Percentiles rank a stretch among this genome's conserved stretches.
These are phyloP conservation scores for Masnerella sp. DNA, from an alignment of 2,888 invertebrate species.

Conservation along the genomic window DNA sequence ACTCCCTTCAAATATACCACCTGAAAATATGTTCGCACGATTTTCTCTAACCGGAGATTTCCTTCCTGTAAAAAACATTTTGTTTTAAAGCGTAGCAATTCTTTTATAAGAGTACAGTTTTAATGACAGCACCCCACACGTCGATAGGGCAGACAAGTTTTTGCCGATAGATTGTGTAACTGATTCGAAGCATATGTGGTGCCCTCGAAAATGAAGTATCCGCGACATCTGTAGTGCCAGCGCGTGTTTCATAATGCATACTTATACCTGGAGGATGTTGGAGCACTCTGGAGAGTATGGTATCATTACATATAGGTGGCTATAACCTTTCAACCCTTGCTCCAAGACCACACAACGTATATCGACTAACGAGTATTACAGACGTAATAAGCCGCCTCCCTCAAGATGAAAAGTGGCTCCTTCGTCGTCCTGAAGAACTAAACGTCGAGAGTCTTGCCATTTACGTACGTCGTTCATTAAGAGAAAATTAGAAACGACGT, in stretches of 20 bases:
- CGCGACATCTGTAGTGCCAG: conserved; percentile 74
- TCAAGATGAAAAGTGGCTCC: conserved; percentile 44
- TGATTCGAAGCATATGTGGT: conserved; percentile 75
- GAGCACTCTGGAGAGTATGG: conserved; percentile 54
- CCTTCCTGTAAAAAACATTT: no score
- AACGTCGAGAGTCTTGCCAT: conserved; percentile 50
- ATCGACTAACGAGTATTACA: conserved; percentile 64
- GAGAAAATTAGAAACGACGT: no score
- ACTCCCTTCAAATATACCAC: no score
- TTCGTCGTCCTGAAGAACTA: conserved; percentile 54
- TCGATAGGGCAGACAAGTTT: conserved; percentile 27
- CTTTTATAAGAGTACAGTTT: no score
- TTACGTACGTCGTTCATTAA: no score
- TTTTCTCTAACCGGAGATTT: no score
- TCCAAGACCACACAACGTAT: conserved; percentile 65
- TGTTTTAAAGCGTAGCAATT: no score
- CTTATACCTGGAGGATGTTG: conserved; percentile 65
- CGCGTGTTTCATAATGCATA: conserved; percentile 77
- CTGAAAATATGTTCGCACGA: no score
- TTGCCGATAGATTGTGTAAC: conserved; percentile 65
- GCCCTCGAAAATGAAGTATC: conserved; percentile 68
- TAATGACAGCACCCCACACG: conserved; percentile 29
- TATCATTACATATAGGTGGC: conserved; percentile 62
- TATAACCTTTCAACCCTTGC: conserved; percentile 58
- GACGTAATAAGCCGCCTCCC: conserved; percentile 62